Percentiles rank a stretch among this genome's conserved stretches.
phyloP scores from a whole-genome alignment of 2,888 invertebrate species.

The Odontocerum albicorne region DNA sequence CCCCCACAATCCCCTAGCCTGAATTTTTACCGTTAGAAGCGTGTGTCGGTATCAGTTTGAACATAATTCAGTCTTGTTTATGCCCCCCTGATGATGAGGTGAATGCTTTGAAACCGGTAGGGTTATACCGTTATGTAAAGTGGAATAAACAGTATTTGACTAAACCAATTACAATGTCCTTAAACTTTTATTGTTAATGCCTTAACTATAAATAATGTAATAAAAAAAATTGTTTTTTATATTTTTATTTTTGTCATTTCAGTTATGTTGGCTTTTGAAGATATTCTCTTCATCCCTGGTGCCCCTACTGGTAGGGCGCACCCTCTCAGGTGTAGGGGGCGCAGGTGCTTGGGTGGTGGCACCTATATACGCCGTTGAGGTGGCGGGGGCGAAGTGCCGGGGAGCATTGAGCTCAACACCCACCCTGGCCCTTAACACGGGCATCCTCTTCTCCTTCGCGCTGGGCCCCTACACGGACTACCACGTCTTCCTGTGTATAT shows the following conservation, averaged over 20 bases:
- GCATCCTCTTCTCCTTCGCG: constrained; percentile 53
- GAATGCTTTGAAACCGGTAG: too few relatives aligned
- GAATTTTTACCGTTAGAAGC: too few relatives aligned
- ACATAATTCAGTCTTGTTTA: too few relatives aligned
- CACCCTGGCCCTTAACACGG: constrained; percentile 52
- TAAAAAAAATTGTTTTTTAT: too few relatives aligned
- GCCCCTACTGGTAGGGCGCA: constrained; percentile 47
- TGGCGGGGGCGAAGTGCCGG: constrained; percentile 55
- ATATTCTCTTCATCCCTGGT: constrained; percentile 18
- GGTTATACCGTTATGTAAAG: too few relatives aligned
- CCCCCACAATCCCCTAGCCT: too few relatives aligned
- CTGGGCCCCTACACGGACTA: constrained; percentile 56
- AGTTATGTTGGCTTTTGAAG: constrained; percentile 27
- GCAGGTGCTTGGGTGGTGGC: constrained; percentile 50
- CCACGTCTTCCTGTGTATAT: constrained; percentile 53
- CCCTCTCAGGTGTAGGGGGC: constrained; percentile 55
- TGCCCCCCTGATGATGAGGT: too few relatives aligned
- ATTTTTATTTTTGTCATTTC: not conserved
- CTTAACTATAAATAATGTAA: too few relatives aligned
- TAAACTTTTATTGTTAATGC: too few relatives aligned
- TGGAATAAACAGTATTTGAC: too few relatives aligned
- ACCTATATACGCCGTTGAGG: constrained; percentile 58
- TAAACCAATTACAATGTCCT: too few relatives aligned
- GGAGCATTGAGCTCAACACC: constrained; percentile 62
- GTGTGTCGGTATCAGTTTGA: too few relatives aligned